A percentile compares a stretch with the other conserved stretches of the same genome.
Conservation (phyloP, 1,140 invertebrate species). For the Octopus bimaculoides region DNA sequence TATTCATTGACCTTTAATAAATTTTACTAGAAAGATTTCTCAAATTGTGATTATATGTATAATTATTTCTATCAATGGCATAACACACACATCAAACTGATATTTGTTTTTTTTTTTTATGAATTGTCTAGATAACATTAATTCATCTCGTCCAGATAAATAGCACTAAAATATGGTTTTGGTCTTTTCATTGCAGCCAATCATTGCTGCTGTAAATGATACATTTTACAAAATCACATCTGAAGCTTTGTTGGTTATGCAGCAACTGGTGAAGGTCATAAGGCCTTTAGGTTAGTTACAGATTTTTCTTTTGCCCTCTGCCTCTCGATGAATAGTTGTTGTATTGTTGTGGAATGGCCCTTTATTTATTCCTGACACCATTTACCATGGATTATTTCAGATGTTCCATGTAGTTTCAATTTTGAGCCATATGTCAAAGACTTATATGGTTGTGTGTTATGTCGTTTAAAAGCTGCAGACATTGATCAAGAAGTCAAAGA, state of each 20-base stretch:
- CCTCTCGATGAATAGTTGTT: not conserved
- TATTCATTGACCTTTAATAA: no score
- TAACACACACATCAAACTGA: no score
- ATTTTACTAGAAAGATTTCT: no score
- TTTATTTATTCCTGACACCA: not conserved
- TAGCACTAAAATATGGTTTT: not conserved
- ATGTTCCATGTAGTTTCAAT: constrained; percentile 65
- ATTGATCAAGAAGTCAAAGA: constrained; percentile 99
- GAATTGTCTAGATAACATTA: no score
- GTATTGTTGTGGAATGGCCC: not conserved
- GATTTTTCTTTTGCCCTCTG: not conserved
- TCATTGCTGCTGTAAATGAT: constrained; percentile 86
- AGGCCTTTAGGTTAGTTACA: constrained; percentile 72
- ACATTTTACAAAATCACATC: constrained; percentile 98
- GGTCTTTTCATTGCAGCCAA: constrained; percentile 59
- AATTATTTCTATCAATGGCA: no score
- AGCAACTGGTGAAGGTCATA: constrained; percentile 92
- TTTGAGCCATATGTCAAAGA: constrained; percentile 75
- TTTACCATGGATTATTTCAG: constrained; percentile 28
- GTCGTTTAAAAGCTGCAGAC: constrained; percentile 84
- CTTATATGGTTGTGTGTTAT: constrained; percentile 82
- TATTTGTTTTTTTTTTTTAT: no score
- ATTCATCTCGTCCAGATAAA: no score
- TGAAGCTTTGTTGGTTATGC: constrained; percentile 87
- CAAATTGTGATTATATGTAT: no score